phyloP scores from a whole-genome alignment of 53 echinoderm and acorn worm genomes.

The Pentamera pediparva region DNA sequence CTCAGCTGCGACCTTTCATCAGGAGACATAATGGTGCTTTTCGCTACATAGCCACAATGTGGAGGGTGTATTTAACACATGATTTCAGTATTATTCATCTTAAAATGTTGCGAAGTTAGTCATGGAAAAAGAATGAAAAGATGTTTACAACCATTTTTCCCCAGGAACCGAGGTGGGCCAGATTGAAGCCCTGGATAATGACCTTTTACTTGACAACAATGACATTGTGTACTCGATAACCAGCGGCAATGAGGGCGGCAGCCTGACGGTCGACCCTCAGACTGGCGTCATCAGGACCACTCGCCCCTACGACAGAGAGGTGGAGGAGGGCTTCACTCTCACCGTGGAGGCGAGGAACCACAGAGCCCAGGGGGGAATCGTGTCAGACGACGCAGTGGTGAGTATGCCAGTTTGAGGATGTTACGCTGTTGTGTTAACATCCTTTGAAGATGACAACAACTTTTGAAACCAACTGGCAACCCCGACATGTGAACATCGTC shows the following conservation, averaged over 20 bases:
- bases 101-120: too few relatives aligned
- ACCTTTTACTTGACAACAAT: conserved; percentile 49
- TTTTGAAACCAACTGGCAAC: too few relatives aligned
- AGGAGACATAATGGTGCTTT: too few relatives aligned
- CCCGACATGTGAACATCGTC: too few relatives aligned
- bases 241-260: conserved; percentile 35
- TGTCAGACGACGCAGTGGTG: conserved; percentile 4
- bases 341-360: conserved; percentile 61
- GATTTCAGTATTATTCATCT: too few relatives aligned
- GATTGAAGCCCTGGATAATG: conserved; percentile 59
- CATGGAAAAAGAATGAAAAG: too few relatives aligned
- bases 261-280: conserved; percentile 49
- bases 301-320: conserved; percentile 54
- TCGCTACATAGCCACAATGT: too few relatives aligned
- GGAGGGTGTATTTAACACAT: too few relatives aligned
- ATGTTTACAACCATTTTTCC: too few relatives aligned
- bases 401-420: neutral
- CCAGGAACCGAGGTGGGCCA: conserved; percentile 60
- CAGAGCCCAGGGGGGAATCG: neutral
- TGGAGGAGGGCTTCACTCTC: conserved; percentile 51
- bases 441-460: too few relatives aligned
- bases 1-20: too few relatives aligned
- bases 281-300: conserved; percentile 61
- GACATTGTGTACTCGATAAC: conserved; percentile 71
- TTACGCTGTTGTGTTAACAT: too few relatives aligned